Percentiles rank a stretch among this genome's conserved stretches.
phyloP scores from a whole-genome alignment of 2,888 invertebrate species.

The Leptopterna dolabrata region DNA sequence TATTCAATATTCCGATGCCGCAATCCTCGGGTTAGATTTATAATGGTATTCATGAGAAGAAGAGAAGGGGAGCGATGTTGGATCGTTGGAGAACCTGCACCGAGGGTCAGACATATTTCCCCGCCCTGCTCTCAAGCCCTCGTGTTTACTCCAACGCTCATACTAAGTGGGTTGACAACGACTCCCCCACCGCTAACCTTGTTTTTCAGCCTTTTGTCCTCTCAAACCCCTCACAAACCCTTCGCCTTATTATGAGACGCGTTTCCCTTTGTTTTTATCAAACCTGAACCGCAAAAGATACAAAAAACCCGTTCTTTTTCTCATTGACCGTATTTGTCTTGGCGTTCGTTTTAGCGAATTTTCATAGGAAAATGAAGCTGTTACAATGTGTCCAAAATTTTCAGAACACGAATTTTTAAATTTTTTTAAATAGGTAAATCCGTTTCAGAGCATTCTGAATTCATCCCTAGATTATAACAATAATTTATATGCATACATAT shows the following conservation, averaged over 20 bases:
- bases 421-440: too few species aligned
- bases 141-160: constrained; percentile 16
- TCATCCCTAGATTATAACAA: too few species aligned
- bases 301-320: not conserved
- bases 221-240: not conserved
- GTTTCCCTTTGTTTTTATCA: not conserved
- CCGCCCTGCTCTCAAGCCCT: not conserved
- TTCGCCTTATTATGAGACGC: not conserved
- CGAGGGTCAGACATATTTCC: not conserved
- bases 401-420: too few species aligned
- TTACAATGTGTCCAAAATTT: too few species aligned
- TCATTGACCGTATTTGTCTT: not conserved
- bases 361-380: too few species aligned
- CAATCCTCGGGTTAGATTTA: too few species aligned
- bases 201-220: not conserved
- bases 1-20: too few species aligned
- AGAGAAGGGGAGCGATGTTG: not conserved
- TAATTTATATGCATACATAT: too few species aligned
- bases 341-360: too few species aligned
- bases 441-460: too few species aligned
- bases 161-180: constrained; percentile 11
- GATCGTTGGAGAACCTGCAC: not conserved
- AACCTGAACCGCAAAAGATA: not conserved
- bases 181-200: constrained; percentile 1
- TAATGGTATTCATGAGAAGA: not conserved